Conservation (phyloP, 2,888 invertebrate species). For the Drosophila nigritarsus region DNA sequence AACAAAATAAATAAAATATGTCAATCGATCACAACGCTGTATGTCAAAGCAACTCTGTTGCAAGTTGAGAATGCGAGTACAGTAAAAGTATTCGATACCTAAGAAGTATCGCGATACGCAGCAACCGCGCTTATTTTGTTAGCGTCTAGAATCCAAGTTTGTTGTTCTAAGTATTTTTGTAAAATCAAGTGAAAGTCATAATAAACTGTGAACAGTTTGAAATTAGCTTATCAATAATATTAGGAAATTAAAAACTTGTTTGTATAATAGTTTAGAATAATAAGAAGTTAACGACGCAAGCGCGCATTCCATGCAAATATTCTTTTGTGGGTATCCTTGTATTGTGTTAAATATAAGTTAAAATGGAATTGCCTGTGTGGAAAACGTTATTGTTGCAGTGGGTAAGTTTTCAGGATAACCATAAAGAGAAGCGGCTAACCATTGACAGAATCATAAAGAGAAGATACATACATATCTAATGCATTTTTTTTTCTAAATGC, state of each 20-base stretch:
- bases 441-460: too few species aligned
- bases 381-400: slow-evolving; percentile 75
- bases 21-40: not conserved
- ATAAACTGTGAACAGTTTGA: not conserved
- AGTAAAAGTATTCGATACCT: not conserved
- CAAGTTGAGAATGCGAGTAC: not conserved
- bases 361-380: slow-evolving; percentile 73
- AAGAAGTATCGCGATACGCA: slow-evolving; percentile 8
- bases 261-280: not conserved
- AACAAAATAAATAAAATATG: not conserved
- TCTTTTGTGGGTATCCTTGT: not conserved
- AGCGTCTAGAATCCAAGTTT: slow-evolving; percentile 16
- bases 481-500: not conserved
- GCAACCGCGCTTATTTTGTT: slow-evolving; percentile 35
- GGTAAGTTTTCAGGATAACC: slow-evolving; percentile 55
- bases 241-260: too few species aligned
- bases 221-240: not conserved
- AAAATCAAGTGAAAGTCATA: not conserved
- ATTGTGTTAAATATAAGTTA: not conserved
- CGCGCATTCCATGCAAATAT: not conserved
- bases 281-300: not conserved
- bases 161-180: not conserved
- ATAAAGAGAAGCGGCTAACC: not conserved
- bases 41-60: not conserved
- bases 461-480: not conserved